Evolutionary conservation across 2,888 invertebrate species (phyloP).

Genomic region (Acleris laterana): DNA sequence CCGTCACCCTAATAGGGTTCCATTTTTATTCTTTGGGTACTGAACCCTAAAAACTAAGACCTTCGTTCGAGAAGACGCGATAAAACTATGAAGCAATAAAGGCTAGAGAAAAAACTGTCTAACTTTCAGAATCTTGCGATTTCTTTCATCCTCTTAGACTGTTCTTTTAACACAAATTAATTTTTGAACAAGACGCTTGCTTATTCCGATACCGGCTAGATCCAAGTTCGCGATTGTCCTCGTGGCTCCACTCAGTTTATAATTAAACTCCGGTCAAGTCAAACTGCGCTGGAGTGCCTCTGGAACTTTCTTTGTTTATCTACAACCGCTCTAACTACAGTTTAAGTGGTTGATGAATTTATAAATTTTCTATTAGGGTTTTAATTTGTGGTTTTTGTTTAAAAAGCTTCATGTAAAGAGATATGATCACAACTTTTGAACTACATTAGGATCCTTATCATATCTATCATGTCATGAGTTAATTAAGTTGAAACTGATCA

Average conservation of each 20-base stretch:
- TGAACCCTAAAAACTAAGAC: too few species aligned
- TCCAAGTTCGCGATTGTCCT: constrained; percentile 70
- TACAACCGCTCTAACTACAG: constrained; percentile 67
- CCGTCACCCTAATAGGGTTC: too few species aligned
- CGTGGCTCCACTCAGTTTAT: constrained; percentile 73
- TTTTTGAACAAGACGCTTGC: constrained; percentile 37
- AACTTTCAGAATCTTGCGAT: background rate
- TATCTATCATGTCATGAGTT: too few species aligned
- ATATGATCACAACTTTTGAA: too few species aligned
- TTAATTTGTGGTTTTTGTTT: background rate
- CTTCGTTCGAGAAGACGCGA: too few species aligned
- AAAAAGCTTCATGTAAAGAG: background rate
- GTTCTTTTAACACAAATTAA: constrained; percentile 11
- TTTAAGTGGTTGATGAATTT: constrained; percentile 61
- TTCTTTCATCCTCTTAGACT: background rate
- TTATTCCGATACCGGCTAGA: constrained; percentile 58
- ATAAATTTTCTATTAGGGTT: constrained; percentile 36
- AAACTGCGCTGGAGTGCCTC: constrained; percentile 62
- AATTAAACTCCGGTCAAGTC: constrained; percentile 80
- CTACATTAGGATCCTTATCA: too few species aligned
- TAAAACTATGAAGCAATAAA: too few species aligned
- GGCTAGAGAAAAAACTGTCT: background rate
- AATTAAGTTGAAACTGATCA: too few species aligned
- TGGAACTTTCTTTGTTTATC: constrained; percentile 73
- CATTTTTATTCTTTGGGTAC: too few species aligned